phyloP scores from a whole-genome alignment of 2,797 vertebrate genomes.

The Xerus rutilus region DNA sequence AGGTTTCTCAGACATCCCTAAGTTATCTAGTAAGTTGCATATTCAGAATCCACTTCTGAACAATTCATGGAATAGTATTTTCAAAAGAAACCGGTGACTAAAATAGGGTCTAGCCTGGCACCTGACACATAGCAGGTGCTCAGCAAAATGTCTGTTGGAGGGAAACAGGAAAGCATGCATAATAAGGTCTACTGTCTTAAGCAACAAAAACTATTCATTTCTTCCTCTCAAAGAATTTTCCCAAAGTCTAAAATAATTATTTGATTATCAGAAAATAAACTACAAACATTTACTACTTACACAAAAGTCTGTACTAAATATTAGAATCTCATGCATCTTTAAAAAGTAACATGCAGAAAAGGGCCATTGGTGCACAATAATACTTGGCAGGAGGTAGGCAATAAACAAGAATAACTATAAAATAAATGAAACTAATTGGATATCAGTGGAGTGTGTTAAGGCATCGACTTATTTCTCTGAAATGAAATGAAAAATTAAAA shows the following conservation, averaged over 20 bases:
- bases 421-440: conserved; percentile 26
- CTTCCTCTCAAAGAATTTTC: neutral
- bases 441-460: neutral
- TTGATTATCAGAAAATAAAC: neutral
- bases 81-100: neutral
- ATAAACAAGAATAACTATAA: neutral
- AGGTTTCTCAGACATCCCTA: neutral
- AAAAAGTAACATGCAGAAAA: neutral
- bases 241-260: neutral
- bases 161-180: neutral
- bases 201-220: neutral
- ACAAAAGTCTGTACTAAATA: neutral
- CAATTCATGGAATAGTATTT: neutral
- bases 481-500: conserved; percentile 37
- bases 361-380: neutral
- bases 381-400: neutral
- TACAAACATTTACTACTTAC: neutral
- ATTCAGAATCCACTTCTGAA: neutral
- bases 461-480: neutral
- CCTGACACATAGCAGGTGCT: neutral
- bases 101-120: neutral
- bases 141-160: neutral
- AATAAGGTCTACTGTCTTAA: neutral
- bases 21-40: neutral
- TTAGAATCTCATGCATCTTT: neutral